These are phyloP conservation scores for Gila robusta DNA, from an alignment of 2,797 vertebrate genomes.

Conservation along the genomic window DNA sequence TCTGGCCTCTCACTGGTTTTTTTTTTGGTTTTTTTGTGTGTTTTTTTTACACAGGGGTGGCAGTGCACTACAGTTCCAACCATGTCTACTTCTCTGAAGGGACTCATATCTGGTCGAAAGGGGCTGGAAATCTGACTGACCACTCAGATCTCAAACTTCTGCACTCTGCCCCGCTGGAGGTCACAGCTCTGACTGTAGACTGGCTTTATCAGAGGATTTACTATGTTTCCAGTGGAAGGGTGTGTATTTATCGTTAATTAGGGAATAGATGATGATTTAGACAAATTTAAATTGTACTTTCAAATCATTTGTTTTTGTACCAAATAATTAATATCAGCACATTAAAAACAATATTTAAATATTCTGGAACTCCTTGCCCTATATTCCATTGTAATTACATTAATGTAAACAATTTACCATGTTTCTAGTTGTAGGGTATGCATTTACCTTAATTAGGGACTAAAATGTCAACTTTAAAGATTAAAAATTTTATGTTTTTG, in stretches of 20 bases:
- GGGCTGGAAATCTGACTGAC: conserved; percentile 70
- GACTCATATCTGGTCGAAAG: conserved; percentile 78
- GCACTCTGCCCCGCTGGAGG: conserved; percentile 70
- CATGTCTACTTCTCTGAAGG: conserved; percentile 80
- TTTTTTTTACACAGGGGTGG: conserved; percentile 73
- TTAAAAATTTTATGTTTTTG: neutral
- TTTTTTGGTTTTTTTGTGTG: no score
- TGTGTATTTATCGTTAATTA: conserved; percentile 52
- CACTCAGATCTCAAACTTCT: conserved; percentile 72
- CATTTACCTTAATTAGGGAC: neutral
- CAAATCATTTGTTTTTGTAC: neutral
- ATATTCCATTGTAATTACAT: neutral
- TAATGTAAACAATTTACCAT: neutral
- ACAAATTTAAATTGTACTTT: neutral
- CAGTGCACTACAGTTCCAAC: conserved; percentile 68
- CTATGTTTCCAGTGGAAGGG: conserved; percentile 78
- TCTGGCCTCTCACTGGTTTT: no score
- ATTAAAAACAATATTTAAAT: conserved; percentile 1
- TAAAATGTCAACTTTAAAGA: neutral
- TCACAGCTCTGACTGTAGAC: conserved; percentile 78
- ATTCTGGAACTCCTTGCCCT: neutral
- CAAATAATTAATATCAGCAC: neutral
- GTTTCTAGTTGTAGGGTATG: conserved; percentile 48
- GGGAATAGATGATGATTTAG: neutral
- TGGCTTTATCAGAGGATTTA: conserved; percentile 81